A percentile compares a stretch with the other conserved stretches of the same genome.
Evolutionary conservation across 2,113 vertebrate species (phyloP).

Genomic region (Burhinus oedicnemus): DNA sequence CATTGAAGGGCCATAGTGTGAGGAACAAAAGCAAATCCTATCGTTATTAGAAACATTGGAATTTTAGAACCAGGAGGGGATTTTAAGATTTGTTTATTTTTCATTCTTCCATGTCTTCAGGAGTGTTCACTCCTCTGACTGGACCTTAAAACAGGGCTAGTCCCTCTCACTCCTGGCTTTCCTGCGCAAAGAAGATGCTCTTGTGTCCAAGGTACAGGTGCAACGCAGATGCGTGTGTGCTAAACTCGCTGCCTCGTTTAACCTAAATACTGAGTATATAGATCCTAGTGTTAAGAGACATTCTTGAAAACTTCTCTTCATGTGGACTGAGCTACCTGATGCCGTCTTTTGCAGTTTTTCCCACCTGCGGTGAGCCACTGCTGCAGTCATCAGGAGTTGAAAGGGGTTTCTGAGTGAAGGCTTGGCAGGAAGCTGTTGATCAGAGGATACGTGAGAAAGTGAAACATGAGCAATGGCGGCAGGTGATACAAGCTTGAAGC

Average conservation of each 20-base stretch:
- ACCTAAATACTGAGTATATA: not conserved
- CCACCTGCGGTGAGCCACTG: accelerated
- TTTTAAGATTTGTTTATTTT: not conserved
- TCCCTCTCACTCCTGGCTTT: not conserved
- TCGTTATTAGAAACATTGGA: not conserved
- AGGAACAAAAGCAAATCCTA: not conserved
- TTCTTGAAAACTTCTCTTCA: not conserved
- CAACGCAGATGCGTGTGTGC: not conserved
- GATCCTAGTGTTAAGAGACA: not conserved
- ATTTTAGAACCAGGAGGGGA: not conserved
- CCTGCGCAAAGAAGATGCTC: not conserved
- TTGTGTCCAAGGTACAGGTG: not conserved
- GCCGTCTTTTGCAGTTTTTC: accelerated
- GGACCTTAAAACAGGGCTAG: not conserved
- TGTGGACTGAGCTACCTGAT: not conserved
- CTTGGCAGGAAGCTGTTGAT: not conserved
- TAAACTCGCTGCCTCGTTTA: not conserved
- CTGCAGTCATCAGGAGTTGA: not conserved
- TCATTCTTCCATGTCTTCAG: not conserved
- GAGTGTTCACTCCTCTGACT: not conserved
- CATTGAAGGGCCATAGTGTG: not conserved
- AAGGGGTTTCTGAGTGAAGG: not conserved
- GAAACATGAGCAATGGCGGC: accelerated
- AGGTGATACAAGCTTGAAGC: no score
- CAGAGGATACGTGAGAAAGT: not conserved